Evolutionary conservation across 2,113 vertebrate species (phyloP).

Genomic region (Chaetops frenatus): DNA sequence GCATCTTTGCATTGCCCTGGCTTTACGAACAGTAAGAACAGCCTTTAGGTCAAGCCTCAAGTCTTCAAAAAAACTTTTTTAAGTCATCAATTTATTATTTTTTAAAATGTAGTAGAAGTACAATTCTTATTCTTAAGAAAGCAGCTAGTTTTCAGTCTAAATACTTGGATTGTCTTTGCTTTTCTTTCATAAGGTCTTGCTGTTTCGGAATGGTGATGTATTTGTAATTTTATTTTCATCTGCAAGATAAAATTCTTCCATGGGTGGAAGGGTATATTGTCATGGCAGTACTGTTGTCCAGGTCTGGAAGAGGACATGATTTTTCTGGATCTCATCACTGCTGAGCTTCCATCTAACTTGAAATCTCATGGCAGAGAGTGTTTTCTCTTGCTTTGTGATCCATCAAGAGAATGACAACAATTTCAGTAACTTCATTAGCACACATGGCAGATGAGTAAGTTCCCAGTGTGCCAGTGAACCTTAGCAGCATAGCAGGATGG

Average conservation of each 20-base stretch:
- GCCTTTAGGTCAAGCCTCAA: not conserved
- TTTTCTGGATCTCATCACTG: fast-evolving
- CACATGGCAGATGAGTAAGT: not conserved
- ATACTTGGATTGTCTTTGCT: not conserved
- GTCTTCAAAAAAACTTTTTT: not conserved
- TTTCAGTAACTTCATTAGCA: not conserved
- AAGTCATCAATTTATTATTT: not conserved
- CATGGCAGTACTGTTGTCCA: not conserved
- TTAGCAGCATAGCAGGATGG: not conserved
- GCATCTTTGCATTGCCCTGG: not conserved
- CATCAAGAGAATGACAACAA: not conserved
- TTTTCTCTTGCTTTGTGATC: not conserved
- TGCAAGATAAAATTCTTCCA: not conserved
- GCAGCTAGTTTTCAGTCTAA: not conserved
- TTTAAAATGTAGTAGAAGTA: too few relatives aligned
- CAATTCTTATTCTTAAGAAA: not conserved
- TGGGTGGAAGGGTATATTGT: not conserved
- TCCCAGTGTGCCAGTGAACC: not conserved
- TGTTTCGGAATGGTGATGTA: not conserved
- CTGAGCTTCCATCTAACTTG: not conserved
- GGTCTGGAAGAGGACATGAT: not conserved
- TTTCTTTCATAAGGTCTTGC: not conserved
- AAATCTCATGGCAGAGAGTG: not conserved
- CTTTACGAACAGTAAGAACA: not conserved
- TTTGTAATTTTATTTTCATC: constrained; percentile 1